Conservation (phyloP, 2,113 vertebrate species). For the Callipepla squamata region DNA sequence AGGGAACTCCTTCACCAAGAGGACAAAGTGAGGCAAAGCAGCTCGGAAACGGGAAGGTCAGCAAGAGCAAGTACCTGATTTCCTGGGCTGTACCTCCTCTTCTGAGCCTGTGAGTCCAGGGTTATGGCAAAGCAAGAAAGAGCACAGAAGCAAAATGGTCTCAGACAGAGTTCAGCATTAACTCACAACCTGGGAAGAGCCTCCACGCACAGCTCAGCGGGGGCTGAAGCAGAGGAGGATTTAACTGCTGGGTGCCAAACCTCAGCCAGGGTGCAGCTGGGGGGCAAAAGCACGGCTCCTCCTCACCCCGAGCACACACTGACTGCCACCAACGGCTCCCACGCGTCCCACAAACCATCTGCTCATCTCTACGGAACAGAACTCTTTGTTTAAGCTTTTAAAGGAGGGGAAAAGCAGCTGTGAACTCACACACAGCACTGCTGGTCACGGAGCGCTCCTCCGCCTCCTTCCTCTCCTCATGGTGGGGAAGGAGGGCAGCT, state of each 20-base stretch:
- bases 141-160: slow-evolving; percentile 77
- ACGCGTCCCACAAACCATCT: neutral
- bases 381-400: fast-evolving
- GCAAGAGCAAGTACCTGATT: slow-evolving; percentile 85
- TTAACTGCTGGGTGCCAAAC: neutral
- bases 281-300: fast-evolving
- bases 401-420: neutral
- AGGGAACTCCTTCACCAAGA: neutral
- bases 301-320: neutral
- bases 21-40: neutral
- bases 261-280: fast-evolving
- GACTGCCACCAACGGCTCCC: neutral
- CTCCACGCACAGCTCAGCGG: neutral
- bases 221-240: neutral
- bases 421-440: fast-evolving
- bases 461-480: neutral
- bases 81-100: slow-evolving; percentile 94
- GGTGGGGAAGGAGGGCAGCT: neutral
- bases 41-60: neutral
- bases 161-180: neutral
- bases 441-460: neutral
- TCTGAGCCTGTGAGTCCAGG: slow-evolving; percentile 89
- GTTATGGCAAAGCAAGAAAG: slow-evolving; percentile 73
- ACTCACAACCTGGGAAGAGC: neutral
- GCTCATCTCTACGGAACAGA: neutral